Base-by-base conservation (phyloP, 2,888 invertebrate genomes). In the Trichopria drosophilae region DNA sequence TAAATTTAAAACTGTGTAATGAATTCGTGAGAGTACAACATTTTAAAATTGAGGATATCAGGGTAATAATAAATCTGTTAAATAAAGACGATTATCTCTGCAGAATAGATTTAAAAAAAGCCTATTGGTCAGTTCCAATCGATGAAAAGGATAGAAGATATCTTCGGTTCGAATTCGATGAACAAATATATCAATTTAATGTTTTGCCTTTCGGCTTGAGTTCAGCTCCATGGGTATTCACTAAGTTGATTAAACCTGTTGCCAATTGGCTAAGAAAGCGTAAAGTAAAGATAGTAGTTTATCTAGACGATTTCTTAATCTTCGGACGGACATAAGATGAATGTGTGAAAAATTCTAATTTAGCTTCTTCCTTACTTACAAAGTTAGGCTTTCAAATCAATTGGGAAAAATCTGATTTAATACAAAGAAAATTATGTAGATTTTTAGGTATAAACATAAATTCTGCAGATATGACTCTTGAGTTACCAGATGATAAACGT, bases 361-460 rank as follows among this genome's bases (percentile, higher is more conserved):
- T 19, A 3, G 15, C 34, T 10, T 19, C 19, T 6, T 5, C 16
- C 34, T 34, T 34, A 15, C n/a, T 34, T 10, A 19, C 16, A 34
- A 19, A 10, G 10, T 34, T 34, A 15, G 34, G 34, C n/a, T 34
- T 34, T 6, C 19, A 19, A 34, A 34, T 34, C 2, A 34, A 34
- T 7, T 15, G 16, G 16, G 6, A 34, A 16, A 34, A 34, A 34
- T 19, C 18, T 16, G 34, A 34, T 1, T 5, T 34, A n/a, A 18
- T 19, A 3, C 34, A 16, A 5, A 4, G 9, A 18, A 34, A 2
- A 15, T 34, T 19, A 4, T 34, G 34, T n/a, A 4, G 19, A 34
- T 34, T 34, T 18, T 19, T 34, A 1, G 34, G 18, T 4, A 34
- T 16, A 12, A 34, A 19, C 19, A 34, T 34, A 9, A 18, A 34